A percentile compares a stretch with the other conserved stretches of the same genome.
Evolutionary conservation across 2,797 vertebrate genomes (phyloP).

Genomic region (Falco rusticolus): DNA sequence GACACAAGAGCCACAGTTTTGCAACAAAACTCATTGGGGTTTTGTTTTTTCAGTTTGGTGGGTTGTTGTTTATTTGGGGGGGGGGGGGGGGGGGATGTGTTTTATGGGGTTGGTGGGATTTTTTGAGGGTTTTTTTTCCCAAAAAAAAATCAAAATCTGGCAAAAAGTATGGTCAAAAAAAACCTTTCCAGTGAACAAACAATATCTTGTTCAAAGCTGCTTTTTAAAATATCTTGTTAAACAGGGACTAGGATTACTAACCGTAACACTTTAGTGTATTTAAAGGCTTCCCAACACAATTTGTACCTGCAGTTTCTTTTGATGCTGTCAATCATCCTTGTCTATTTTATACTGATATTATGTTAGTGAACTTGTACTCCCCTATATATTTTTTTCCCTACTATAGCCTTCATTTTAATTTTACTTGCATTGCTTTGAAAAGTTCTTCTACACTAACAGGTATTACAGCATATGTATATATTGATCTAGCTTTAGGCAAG

Average conservation of each 20-base stretch:
- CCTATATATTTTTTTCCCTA: not conserved
- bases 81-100: too few relatives aligned
- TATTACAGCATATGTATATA: not conserved
- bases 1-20: not conserved
- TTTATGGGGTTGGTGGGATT: too few relatives aligned
- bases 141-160: fast-evolving
- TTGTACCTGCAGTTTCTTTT: not conserved
- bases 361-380: not conserved
- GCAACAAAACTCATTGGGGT: not conserved
- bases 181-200: not conserved
- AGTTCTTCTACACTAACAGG: not conserved
- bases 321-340: not conserved
- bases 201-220: not conserved
- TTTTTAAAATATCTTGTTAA: not conserved
- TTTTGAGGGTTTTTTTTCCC: not conserved
- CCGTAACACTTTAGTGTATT: not conserved
- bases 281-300: slow-evolving; percentile 1
- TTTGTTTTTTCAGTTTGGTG: too few relatives aligned
- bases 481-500: not conserved
- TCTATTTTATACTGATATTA: not conserved
- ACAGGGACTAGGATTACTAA: not conserved
- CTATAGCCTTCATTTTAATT: not conserved
- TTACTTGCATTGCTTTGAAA: not conserved
- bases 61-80: too few relatives aligned
- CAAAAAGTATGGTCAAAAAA: not conserved